Conservation (phyloP, 2,797 vertebrate species). For the Microctenopoma steveboyesi region DNA sequence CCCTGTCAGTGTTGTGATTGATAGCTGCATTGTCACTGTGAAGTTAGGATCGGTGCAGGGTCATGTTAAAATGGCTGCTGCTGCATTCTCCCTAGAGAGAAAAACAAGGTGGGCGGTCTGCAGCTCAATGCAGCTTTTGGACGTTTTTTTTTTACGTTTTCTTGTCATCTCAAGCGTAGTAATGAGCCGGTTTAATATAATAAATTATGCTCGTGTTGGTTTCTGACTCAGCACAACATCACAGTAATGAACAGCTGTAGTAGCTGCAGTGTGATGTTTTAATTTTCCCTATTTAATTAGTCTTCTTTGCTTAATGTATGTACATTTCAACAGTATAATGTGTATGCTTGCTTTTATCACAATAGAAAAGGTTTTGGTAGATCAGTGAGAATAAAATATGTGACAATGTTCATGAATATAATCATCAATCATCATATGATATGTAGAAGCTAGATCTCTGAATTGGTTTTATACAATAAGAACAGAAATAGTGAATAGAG, state of each 20-base stretch:
- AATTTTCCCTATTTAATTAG: neutral
- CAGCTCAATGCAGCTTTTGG: slow-evolving; percentile 15
- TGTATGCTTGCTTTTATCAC: neutral
- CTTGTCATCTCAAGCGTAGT: neutral
- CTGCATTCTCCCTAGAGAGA: slow-evolving; percentile 57
- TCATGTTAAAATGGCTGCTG: slow-evolving; percentile 72
- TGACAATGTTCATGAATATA: slow-evolving; percentile 7
- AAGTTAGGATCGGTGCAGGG: slow-evolving; percentile 66
- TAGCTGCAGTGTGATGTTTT: neutral
- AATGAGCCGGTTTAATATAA: neutral
- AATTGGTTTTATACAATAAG: slow-evolving; percentile 12
- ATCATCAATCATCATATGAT: neutral
- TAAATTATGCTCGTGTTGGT: neutral
- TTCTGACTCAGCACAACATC: slow-evolving; percentile 13
- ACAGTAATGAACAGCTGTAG: neutral
- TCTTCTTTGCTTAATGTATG: neutral
- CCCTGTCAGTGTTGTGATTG: slow-evolving; percentile 71
- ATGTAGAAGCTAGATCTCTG: neutral
- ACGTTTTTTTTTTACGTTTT: neutral
- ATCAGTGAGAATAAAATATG: neutral
- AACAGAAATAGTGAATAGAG: slow-evolving; percentile 5
- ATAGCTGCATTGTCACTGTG: slow-evolving; percentile 71
- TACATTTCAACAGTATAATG: neutral
- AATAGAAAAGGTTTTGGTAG: neutral
- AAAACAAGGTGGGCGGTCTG: slow-evolving; percentile 72